Evolutionary conservation across 92 coral and sea anemone species (phyloP).

Genomic region (Paragorgia papillata): DNA sequence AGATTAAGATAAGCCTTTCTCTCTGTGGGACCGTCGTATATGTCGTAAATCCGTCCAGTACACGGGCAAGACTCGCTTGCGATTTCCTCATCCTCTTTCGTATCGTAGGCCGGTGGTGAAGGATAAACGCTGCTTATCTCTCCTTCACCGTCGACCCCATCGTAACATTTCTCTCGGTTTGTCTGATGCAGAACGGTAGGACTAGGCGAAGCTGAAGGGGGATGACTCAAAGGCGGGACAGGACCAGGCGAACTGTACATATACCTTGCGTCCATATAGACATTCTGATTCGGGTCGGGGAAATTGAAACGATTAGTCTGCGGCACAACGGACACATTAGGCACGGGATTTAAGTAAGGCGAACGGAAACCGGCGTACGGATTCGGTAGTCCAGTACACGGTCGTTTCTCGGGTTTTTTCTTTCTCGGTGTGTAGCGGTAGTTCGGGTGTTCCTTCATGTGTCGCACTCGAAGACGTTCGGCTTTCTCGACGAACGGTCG

Average conservation of each 20-base stretch:
- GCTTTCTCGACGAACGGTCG: slow-evolving; percentile 96
- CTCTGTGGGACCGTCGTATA: not conserved
- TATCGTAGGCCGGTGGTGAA: slow-evolving; percentile 19
- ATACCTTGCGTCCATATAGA: not conserved
- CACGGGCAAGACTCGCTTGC: not conserved
- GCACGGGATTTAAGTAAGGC: slow-evolving; percentile 15
- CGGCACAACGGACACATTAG: slow-evolving; percentile 35
- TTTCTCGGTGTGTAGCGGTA: slow-evolving; percentile 80
- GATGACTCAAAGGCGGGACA: slow-evolving; percentile 40
- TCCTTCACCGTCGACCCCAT: slow-evolving; percentile 6
- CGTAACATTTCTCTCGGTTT: not conserved
- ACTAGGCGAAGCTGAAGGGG: slow-evolving; percentile 31
- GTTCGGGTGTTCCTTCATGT: slow-evolving; percentile 92
- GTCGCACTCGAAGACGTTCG: slow-evolving; percentile 85
- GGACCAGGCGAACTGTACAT: slow-evolving; percentile 22
- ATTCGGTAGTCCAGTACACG: slow-evolving; percentile 15
- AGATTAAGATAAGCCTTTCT: slow-evolving; percentile 23
- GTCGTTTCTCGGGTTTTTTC: slow-evolving; percentile 15
- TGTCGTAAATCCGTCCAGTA: too few species aligned
- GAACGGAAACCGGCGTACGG: slow-evolving; percentile 18
- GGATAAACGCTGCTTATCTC: slow-evolving; percentile 34
- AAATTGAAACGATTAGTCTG: slow-evolving; percentile 18
- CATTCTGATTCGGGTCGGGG: slow-evolving; percentile 27
- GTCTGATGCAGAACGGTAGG: not conserved
- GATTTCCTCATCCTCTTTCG: slow-evolving; percentile 5